phyloP scores from a whole-genome alignment of 2,888 invertebrate species.

The Cephus pygmeus region DNA sequence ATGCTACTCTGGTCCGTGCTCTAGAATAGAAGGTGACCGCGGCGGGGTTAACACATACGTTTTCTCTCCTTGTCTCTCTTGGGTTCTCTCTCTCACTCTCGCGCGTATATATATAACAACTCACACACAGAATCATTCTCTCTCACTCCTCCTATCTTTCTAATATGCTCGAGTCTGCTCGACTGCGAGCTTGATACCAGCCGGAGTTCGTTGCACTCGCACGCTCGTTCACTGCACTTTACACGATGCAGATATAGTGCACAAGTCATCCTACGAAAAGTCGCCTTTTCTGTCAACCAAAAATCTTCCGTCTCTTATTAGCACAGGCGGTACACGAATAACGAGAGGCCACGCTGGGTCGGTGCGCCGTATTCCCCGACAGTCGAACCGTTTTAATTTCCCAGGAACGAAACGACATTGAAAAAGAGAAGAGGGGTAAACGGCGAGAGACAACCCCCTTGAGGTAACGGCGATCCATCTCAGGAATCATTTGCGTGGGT shows the following conservation, averaged over 20 bases:
- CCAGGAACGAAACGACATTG: background rate
- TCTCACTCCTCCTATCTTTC: background rate
- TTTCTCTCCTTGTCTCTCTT: slow-evolving; percentile 7
- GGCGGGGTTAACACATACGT: slow-evolving; percentile 40
- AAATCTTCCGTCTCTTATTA: background rate
- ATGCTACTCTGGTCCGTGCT: slow-evolving; percentile 32
- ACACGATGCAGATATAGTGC: slow-evolving; percentile 45
- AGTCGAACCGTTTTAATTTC: background rate
- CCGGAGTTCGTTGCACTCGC: slow-evolving; percentile 57
- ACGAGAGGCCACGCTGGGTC: background rate
- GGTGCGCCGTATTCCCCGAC: slow-evolving; percentile 11
- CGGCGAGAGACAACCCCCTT: too few species aligned
- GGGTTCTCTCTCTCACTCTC: too few species aligned
- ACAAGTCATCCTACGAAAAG: slow-evolving; percentile 13
- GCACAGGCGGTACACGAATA: background rate
- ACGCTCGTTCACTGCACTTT: slow-evolving; percentile 54
- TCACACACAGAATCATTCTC: background rate
- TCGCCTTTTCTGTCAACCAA: background rate
- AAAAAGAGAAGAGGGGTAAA: background rate
- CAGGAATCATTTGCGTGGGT: background rate
- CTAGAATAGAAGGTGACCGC: slow-evolving; percentile 53
- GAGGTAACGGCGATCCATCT: background rate
- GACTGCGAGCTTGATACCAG: slow-evolving; percentile 34
- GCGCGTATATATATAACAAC: background rate
- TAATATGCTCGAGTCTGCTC: background rate